Evolutionary conservation across 2,888 invertebrate species (phyloP), one percentile per base, ranked within the genome.

Genomic region (Prosopocoilus inquinatus): DNA sequence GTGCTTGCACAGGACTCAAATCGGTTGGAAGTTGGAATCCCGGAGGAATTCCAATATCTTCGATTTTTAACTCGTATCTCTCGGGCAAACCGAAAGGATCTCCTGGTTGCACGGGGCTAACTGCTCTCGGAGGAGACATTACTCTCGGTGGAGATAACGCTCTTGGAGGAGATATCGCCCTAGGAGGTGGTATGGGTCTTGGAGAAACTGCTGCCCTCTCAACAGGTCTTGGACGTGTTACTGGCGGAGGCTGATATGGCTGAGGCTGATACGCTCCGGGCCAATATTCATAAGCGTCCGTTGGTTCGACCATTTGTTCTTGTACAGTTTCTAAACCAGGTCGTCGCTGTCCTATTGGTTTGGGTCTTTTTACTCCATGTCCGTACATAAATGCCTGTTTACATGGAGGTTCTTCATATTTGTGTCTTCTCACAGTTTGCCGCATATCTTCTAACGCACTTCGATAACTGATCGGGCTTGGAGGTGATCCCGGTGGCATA

Each of bases 231-330:
- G 45, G 51, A 15, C 5, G 35, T 32, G 45, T 28, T n/a, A 41
- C 9, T 35, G 39, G 51, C 3, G 44, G 51, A 2, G 38, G 36
- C 13, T 45, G 36, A 28, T 28, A 28, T 28, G n/a, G n/a, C n/a
- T n/a, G n/a, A n/a, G 39, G 39, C 13, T 38, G 3, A n/a, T 8
- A 38, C 8, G 34, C 43, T 7, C 53, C 53, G 0, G 53, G 53
- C 53, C 53, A 53, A 34, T 53, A 53, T 35, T 48, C 35, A 35
- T 53, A 53, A 11, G 41, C 41, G 12, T 53, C 53, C 11, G 38
- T 7, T 12, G 53, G 53, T 35, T 53, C 53, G 9, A 43, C 39
- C 9, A 44, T 35, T 34, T 16, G 7, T 20, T 53, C 53, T 9
- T 33, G 2, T 9, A 53, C 48, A 12, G 35, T 34, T 43, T 48